Percentiles rank a stretch among this genome's conserved stretches.
Conservation (phyloP, 2,888 invertebrate species). For the Pseudanteris insignis region DNA sequence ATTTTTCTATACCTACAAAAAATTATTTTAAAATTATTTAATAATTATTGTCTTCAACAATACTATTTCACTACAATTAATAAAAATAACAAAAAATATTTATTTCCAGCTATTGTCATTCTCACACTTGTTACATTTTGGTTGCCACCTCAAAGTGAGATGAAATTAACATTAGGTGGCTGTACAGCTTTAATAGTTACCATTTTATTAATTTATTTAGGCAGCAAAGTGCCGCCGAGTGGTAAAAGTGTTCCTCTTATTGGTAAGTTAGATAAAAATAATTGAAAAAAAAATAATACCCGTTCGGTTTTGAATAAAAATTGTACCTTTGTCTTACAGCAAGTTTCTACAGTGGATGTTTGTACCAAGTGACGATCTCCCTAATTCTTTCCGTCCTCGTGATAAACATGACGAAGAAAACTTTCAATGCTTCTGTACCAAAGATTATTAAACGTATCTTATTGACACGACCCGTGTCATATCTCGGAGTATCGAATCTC, state of each 20-base stretch:
- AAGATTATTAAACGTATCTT: slow-evolving; percentile 68
- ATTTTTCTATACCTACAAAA: too few relatives aligned
- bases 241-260: slow-evolving; percentile 70
- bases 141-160: slow-evolving; percentile 74
- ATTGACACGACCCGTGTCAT: slow-evolving; percentile 65
- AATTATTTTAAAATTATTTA: too few relatives aligned
- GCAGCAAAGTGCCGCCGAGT: slow-evolving; percentile 70
- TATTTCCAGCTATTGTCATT: slow-evolving; percentile 69
- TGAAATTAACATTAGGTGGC: slow-evolving; percentile 73
- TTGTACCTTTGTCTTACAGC: slow-evolving; percentile 64
- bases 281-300: background rate
- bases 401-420: slow-evolving; percentile 68
- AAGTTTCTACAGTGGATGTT: slow-evolving; percentile 69
- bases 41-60: too few relatives aligned
- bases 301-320: background rate
- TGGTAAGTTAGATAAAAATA: slow-evolving; percentile 68
- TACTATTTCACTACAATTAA: too few relatives aligned
- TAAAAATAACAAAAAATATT: too few relatives aligned
- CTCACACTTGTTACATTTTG: slow-evolving; percentile 73
- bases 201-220: slow-evolving; percentile 74
- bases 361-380: slow-evolving; percentile 68
- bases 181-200: slow-evolving; percentile 71
- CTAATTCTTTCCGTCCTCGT: slow-evolving; percentile 69
- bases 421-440: slow-evolving; percentile 67
- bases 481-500: slow-evolving; percentile 65